phyloP scores from a whole-genome alignment of 2,113 vertebrate genomes.

The Gnathonemus longibarbis region DNA sequence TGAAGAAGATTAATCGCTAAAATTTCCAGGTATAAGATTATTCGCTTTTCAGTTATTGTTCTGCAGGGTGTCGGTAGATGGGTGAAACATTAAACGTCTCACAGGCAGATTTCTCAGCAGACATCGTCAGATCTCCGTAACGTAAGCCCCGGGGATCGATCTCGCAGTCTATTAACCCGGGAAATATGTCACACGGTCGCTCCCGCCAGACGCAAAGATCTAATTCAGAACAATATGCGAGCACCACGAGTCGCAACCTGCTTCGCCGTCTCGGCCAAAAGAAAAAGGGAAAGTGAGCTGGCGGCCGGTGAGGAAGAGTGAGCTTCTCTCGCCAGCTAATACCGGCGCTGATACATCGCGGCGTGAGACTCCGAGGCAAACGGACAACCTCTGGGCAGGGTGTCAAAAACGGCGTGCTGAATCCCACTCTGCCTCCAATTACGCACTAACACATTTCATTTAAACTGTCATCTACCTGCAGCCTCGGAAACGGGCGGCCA shows the following conservation, averaged over 20 bases:
- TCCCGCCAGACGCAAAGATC: neutral
- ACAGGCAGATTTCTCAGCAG: neutral
- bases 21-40: neutral
- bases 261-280: neutral
- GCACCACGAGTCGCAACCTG: neutral
- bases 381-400: neutral
- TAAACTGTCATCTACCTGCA: neutral
- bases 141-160: neutral
- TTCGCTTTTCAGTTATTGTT: neutral
- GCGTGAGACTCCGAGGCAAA: neutral
- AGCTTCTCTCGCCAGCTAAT: neutral
- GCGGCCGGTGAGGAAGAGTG: neutral
- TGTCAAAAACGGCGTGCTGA: neutral
- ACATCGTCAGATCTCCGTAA: neutral
- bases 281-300: neutral
- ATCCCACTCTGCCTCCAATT: neutral
- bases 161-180: neutral
- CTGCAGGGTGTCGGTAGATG: neutral
- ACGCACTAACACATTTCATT: constrained; percentile 2
- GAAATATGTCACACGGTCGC: neutral
- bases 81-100: neutral
- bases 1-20: neutral
- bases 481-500: neutral
- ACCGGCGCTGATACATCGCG: neutral
- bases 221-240: neutral